phyloP scores from a whole-genome alignment of 2,888 invertebrate species.

The Altica lythri region DNA sequence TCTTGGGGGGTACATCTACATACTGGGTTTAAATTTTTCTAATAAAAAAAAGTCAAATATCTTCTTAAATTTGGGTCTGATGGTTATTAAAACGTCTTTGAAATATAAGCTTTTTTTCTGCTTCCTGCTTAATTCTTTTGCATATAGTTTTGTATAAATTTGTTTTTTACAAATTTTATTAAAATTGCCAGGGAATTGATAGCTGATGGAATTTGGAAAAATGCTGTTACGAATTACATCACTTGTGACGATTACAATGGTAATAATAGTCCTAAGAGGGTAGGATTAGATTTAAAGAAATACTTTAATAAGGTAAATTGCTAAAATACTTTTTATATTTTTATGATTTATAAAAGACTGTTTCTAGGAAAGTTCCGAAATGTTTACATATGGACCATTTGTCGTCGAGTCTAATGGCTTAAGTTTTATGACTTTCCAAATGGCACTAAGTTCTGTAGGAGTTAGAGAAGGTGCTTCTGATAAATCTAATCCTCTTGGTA shows the following conservation, averaged over 20 bases:
- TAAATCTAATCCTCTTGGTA: constrained; percentile 71
- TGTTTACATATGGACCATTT: constrained; percentile 72
- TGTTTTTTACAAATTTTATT: too few relatives aligned
- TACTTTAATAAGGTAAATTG: constrained; percentile 65
- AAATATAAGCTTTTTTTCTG: too few relatives aligned
- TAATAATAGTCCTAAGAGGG: constrained; percentile 73
- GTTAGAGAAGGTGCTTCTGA: constrained; percentile 75
- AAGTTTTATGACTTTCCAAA: constrained; percentile 76
- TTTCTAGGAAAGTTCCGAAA: constrained; percentile 57
- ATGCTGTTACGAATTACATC: constrained; percentile 67
- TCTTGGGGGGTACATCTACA: too few relatives aligned
- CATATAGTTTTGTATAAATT: too few relatives aligned
- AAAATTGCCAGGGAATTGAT: constrained; percentile 76
- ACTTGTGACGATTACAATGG: constrained; percentile 81
- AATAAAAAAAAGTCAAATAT: too few relatives aligned
- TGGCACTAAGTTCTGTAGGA: constrained; percentile 71
- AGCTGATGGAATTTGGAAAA: constrained; percentile 73
- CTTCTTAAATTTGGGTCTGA: too few relatives aligned
- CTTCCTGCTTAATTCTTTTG: too few relatives aligned
- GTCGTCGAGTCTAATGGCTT: constrained; percentile 69
- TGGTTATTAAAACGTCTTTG: too few relatives aligned
- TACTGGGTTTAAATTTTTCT: too few relatives aligned
- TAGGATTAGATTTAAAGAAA: constrained; percentile 69
- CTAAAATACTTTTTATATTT: neutral
- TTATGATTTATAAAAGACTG: neutral